These are phyloP conservation scores for Corvus hawaiiensis DNA, from an alignment of 2,113 vertebrate species.

Conservation along the genomic window DNA sequence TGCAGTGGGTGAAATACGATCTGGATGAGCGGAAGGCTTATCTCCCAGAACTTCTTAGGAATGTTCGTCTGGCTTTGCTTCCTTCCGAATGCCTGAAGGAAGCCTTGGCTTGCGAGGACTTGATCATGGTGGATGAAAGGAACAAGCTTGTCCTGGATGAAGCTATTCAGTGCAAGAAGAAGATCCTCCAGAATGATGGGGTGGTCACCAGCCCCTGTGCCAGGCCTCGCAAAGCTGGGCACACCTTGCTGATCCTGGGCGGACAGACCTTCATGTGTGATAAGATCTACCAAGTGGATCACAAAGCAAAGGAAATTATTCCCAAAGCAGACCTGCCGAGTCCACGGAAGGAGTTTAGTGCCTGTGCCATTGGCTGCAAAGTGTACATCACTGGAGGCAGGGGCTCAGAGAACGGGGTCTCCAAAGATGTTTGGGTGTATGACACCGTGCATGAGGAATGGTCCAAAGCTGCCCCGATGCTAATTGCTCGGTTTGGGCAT, in stretches of 20 bases:
- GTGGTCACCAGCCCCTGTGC: constrained; percentile 89
- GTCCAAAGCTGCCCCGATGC: constrained; percentile 93
- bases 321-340: constrained; percentile 91
- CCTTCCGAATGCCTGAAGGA: constrained; percentile 86
- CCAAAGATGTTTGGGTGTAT: constrained; percentile 95
- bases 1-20: constrained; percentile 88
- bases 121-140: constrained; percentile 82
- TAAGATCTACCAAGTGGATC: constrained; percentile 95
- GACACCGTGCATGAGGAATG: constrained; percentile 91
- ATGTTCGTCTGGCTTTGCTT: constrained; percentile 87
- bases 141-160: constrained; percentile 85
- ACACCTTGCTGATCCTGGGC: constrained; percentile 89
- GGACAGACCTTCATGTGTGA: constrained; percentile 98
- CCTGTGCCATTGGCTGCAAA: constrained; percentile 92
- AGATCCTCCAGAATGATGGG: constrained; percentile 86
- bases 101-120: constrained; percentile 83
- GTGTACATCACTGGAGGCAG: constrained; percentile 91
- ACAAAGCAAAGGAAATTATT: constrained; percentile 93
- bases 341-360: constrained; percentile 93
- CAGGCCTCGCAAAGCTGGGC: constrained; percentile 89
- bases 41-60: constrained; percentile 84
- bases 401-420: constrained; percentile 92
- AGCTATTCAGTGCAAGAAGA: constrained; percentile 87
- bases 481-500: constrained; percentile 91
- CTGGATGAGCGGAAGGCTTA: constrained; percentile 75